A percentile compares a stretch with the other conserved stretches of the same genome.
Conservation (phyloP, 2,888 invertebrate genomes). For the Ophioninae sp. region DNA sequence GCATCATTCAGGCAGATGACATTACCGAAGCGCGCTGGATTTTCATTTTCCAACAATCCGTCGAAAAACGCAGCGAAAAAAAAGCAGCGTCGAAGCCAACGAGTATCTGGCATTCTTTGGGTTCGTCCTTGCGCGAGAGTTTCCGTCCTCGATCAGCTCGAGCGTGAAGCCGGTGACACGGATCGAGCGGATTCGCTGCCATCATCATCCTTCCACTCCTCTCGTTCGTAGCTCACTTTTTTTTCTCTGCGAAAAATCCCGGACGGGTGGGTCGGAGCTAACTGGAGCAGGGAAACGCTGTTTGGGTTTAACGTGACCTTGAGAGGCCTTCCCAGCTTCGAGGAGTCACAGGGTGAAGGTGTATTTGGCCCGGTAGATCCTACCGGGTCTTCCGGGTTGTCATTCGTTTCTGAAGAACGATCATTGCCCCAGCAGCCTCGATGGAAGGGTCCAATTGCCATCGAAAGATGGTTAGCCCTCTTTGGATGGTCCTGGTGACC, state of each 20-base stretch:
- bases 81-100: slow-evolving; percentile 61
- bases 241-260: slow-evolving; percentile 7
- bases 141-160: slow-evolving; percentile 67
- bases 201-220: neutral
- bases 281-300: neutral
- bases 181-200: slow-evolving; percentile 73
- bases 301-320: neutral
- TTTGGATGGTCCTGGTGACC: neutral
- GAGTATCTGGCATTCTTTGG: slow-evolving; percentile 70
- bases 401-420: neutral
- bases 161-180: slow-evolving; percentile 75
- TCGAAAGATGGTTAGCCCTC: neutral
- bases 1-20: slow-evolving; percentile 19
- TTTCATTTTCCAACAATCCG: neutral
- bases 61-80: neutral
- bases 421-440: neutral
- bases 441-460: neutral
- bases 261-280: neutral
- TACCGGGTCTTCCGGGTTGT: neutral
- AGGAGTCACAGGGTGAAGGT: neutral
- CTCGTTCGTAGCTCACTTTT: neutral
- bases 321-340: neutral
- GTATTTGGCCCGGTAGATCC: too few species aligned
- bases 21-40: neutral
- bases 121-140: slow-evolving; percentile 71